These are phyloP conservation scores for Caenorhabditis imperialis DNA, from an alignment of 2,888 invertebrate species.

Conservation along the genomic window DNA sequence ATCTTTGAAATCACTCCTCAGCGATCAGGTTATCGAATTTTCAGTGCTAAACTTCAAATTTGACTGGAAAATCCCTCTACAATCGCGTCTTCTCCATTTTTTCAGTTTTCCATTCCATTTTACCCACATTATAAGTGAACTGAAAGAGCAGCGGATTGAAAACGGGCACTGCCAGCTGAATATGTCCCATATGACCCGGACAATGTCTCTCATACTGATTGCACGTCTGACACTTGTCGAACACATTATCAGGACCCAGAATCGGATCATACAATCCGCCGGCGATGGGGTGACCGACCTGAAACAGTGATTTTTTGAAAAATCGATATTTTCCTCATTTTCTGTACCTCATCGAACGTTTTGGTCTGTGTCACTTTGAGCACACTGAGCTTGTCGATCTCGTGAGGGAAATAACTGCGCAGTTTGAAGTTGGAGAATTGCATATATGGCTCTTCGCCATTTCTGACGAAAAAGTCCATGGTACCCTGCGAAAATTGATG, in stretches of 20 bases:
- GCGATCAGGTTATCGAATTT: too few species aligned
- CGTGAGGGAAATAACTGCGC: constrained; percentile 73
- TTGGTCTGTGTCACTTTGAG: constrained; percentile 72
- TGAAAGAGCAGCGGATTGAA: constrained; percentile 92
- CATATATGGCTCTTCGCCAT: constrained; percentile 69
- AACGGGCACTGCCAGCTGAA: constrained; percentile 89
- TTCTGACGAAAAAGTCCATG: constrained; percentile 51
- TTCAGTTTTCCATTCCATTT: too few species aligned
- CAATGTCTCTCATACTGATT: constrained; percentile 64
- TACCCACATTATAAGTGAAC: constrained; percentile 83
- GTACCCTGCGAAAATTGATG: constrained; percentile 25
- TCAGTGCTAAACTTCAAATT: too few species aligned
- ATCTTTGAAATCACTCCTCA: too few species aligned
- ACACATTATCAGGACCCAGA: constrained; percentile 82
- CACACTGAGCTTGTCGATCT: constrained; percentile 74
- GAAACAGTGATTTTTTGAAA: constrained; percentile 17
- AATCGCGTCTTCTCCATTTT: too few species aligned
- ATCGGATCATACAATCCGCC: constrained; percentile 92
- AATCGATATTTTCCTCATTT: not conserved
- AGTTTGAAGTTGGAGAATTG: constrained; percentile 71
- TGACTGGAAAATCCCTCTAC: too few species aligned
- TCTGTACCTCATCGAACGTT: constrained; percentile 75
- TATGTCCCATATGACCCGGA: constrained; percentile 90
- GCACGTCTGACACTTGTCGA: constrained; percentile 73
- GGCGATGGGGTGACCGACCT: constrained; percentile 73